These are phyloP conservation scores for Craseonycteris thonglongyai DNA, from an alignment of 2,113 vertebrate genomes.

Conservation along the genomic window DNA sequence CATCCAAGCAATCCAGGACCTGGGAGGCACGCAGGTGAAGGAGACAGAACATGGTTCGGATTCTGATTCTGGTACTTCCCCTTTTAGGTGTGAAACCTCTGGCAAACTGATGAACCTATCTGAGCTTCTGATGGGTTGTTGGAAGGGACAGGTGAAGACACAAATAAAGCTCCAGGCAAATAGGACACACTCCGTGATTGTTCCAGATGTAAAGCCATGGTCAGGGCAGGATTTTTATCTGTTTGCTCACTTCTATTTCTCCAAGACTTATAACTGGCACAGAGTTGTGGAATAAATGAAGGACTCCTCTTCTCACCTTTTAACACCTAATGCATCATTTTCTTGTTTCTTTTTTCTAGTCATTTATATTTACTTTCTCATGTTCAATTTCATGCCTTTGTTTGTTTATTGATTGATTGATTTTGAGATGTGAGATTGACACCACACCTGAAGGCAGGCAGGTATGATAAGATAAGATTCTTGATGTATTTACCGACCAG, in stretches of 20 bases:
- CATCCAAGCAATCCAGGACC: background rate
- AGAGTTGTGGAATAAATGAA: background rate
- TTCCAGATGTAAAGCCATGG: background rate
- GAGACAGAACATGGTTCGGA: background rate
- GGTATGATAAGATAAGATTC: background rate
- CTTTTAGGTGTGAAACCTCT: background rate
- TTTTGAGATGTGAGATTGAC: background rate
- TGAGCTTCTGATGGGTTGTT: background rate
- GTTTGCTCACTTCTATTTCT: background rate
- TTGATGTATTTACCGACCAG: background rate
- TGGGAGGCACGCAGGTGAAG: background rate
- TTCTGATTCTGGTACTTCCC: background rate
- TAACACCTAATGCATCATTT: background rate
- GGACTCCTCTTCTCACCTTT: background rate
- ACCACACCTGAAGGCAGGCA: background rate
- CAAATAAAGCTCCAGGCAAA: background rate
- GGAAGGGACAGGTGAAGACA: background rate
- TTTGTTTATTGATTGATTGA: no score
- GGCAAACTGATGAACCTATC: background rate
- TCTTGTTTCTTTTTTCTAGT: background rate
- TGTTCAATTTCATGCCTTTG: background rate
- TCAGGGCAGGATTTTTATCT: background rate
- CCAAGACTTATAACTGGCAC: background rate
- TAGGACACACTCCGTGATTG: background rate
- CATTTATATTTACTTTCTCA: background rate